Evolutionary conservation across 2,113 vertebrate genomes (phyloP).

Genomic region (Rhinichthys klamathensis): DNA sequence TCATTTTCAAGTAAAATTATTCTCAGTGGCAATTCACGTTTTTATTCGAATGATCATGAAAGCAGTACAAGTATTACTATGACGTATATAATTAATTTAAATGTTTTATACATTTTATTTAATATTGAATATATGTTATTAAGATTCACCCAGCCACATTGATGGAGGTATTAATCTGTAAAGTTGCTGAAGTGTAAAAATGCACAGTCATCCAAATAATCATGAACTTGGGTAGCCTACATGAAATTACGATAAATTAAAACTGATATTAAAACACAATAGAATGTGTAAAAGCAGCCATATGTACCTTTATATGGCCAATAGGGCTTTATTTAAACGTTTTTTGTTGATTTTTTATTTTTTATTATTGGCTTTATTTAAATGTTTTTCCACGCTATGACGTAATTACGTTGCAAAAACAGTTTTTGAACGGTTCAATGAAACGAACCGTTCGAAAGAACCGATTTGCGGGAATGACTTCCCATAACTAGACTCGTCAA

Average conservation of each 20-base stretch:
- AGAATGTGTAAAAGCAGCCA: neutral
- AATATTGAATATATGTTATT: no score
- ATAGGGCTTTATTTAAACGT: neutral
- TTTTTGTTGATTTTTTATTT: neutral
- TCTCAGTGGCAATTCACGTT: neutral
- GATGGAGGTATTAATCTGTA: neutral
- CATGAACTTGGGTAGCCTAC: neutral
- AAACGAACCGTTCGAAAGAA: conserved; percentile 43
- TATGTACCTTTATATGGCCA: neutral
- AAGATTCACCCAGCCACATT: no score
- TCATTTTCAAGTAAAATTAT: neutral
- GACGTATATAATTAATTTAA: no score
- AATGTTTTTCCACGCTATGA: neutral
- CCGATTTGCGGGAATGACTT: neutral
- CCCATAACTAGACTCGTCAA: conserved; percentile 69
- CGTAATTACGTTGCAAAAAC: neutral
- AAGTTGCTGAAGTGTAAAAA: neutral
- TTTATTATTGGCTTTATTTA: neutral
- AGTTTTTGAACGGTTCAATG: conserved; percentile 1
- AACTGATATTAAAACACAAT: neutral
- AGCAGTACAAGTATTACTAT: no score
- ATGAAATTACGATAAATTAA: neutral
- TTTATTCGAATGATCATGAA: no score
- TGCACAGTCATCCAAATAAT: neutral
- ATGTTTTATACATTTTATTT: no score